Evolutionary conservation across 2,113 vertebrate genomes (phyloP).

Genomic region (Xyrauchen texanus): DNA sequence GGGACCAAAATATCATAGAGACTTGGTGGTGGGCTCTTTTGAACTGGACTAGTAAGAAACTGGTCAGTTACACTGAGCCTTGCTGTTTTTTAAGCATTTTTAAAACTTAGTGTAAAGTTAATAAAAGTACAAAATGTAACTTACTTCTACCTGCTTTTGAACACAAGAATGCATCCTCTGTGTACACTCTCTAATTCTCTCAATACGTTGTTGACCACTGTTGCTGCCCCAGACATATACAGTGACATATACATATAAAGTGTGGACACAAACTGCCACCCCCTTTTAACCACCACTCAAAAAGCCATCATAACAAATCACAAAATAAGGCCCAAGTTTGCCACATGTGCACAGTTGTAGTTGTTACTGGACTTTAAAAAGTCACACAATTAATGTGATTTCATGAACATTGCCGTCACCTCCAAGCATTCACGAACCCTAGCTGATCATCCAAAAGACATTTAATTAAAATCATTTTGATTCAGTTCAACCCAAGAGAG

Average conservation of each 20-base stretch:
- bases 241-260: too few species aligned
- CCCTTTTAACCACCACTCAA: background rate
- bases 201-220: background rate
- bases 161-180: background rate
- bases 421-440: background rate
- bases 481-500: slow-evolving; percentile 38
- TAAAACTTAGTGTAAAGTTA: too few species aligned
- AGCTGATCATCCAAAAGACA: background rate
- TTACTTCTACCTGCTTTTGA: background rate
- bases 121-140: too few species aligned
- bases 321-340: background rate
- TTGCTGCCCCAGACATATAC: too few species aligned
- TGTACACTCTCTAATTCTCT: background rate
- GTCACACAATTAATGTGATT: background rate
- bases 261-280: background rate
- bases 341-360: too few species aligned
- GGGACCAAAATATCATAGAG: too few species aligned
- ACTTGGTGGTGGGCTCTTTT: too few species aligned
- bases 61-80: too few species aligned
- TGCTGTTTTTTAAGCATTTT: too few species aligned
- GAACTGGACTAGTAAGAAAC: too few species aligned
- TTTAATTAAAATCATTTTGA: slow-evolving; percentile 36
- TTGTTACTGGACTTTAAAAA: background rate
- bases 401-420: background rate
- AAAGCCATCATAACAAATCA: background rate